Percentiles rank a stretch among this genome's conserved stretches.
Conservation (phyloP, 2,888 invertebrate genomes). For the Protonemura montana region DNA sequence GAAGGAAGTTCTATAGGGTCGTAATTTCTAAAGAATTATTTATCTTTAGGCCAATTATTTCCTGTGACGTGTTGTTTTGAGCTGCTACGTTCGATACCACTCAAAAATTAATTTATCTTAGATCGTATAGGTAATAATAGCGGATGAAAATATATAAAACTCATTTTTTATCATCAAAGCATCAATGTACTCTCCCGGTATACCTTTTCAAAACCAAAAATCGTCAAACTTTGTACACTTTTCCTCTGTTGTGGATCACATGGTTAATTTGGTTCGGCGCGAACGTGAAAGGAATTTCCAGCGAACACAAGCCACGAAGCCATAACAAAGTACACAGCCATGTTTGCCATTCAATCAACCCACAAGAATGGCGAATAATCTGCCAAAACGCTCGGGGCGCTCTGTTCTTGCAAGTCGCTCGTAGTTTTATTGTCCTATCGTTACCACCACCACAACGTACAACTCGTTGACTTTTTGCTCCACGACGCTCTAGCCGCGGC, state of each 20-base stretch:
- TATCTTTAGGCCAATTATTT: background rate
- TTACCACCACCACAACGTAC: background rate
- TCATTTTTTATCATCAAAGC: background rate
- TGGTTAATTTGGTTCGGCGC: background rate
- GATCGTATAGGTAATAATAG: background rate
- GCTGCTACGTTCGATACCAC: background rate
- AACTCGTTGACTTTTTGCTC: background rate
- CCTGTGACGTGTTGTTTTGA: background rate
- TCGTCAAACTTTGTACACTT: no score
- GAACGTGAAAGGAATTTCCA: background rate
- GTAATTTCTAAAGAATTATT: background rate
- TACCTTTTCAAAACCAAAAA: background rate
- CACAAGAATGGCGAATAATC: background rate
- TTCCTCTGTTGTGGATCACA: background rate
- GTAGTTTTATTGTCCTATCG: background rate
- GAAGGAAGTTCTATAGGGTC: background rate
- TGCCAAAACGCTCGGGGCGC: background rate
- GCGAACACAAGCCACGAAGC: no score
- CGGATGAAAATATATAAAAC: background rate
- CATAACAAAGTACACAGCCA: background rate
- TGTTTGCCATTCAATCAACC: background rate
- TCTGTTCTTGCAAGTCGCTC: background rate
- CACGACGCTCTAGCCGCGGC: background rate
- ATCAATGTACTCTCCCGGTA: background rate
- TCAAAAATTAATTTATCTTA: no score